phyloP scores from a whole-genome alignment of 2,113 vertebrate species.

The Ceyx margarethae region DNA sequence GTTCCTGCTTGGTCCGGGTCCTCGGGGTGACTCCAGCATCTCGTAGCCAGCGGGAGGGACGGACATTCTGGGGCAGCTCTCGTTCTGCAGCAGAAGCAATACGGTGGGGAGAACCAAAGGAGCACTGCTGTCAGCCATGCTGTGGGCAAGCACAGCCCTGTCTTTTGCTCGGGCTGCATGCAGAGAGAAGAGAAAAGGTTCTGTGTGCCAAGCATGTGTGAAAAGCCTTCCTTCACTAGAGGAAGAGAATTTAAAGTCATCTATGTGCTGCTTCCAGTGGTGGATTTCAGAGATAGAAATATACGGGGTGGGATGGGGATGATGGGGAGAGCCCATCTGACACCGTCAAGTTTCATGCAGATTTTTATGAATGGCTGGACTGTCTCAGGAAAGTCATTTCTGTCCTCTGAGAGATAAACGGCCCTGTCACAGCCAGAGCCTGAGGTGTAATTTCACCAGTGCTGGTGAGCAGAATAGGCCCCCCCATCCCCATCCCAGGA shows the following conservation, averaged over 20 bases:
- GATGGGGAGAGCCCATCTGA: neutral
- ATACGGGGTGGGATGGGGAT: rapidly evolving
- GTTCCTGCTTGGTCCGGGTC: slow-evolving; percentile 61
- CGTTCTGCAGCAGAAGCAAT: slow-evolving; percentile 73
- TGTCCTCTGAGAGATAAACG: neutral
- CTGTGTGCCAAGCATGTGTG: neutral
- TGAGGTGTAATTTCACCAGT: neutral
- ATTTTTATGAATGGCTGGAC: neutral
- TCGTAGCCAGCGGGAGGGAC: neutral
- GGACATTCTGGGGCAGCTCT: slow-evolving; percentile 63
- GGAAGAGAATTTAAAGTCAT: neutral
- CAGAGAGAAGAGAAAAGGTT: slow-evolving; percentile 39
- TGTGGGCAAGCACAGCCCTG: slow-evolving; percentile 65
- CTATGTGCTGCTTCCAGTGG: rapidly evolving
- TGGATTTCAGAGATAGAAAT: neutral
- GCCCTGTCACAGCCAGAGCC: rapidly evolving
- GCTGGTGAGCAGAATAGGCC: neutral
- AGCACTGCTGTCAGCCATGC: slow-evolving; percentile 62
- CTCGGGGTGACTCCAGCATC: neutral
- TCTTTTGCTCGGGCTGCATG: slow-evolving; percentile 37
- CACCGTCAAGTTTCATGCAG: neutral
- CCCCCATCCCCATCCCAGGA: no score
- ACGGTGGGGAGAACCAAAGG: slow-evolving; percentile 57
- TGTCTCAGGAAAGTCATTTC: neutral
- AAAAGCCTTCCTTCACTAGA: neutral